Evolutionary conservation across 2,888 invertebrate genomes (phyloP), one percentile per base, ranked within the genome.

Genomic region (Nebria brevicollis): DNA sequence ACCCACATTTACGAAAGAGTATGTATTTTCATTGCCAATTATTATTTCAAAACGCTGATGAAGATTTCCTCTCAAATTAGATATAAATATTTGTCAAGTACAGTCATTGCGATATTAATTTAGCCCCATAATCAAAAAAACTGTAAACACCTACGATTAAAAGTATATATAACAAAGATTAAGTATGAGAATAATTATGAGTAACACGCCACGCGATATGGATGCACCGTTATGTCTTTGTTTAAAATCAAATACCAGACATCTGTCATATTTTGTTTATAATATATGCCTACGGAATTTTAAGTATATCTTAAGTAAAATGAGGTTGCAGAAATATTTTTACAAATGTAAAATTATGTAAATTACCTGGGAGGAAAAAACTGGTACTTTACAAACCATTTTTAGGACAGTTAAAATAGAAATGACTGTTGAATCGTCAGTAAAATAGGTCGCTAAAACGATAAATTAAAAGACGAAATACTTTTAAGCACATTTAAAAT

Each of bases 21-120:
- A 25, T 73, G 65, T 73, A 64, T 65, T 34, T 73, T 77, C 70
- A 78, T 34, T 78, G 78, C 78, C 78, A 78, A 78, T 77, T 77
- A 77, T 77, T 77, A 25, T 68, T 68, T 68, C 68, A 68, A 4
- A 68, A 68, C n/a, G 66, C 7, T 25, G 26, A 68, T 26, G 26
- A 26, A 75, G 66, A 74, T 25, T 43, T 43, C 43, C 20, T 64
- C 34, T 65, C 75, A 75, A 65, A 75, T 65, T 64, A 43, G 66
- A 15, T 66, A 66, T 2, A 66, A 66, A 41, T 34, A 76, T 66
- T 25, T 1, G 54, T 64, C 54, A 54, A 15, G 15, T 68, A 72
- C 43, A 8, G 43, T 10, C 43, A 43, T 10, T 43, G 6, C 20
- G 20, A 43, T 43, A 43, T 43, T 43, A 43, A 43, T 43, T 43